phyloP scores from a whole-genome alignment of 2,888 invertebrate species.

The Galeruca laticollis region DNA sequence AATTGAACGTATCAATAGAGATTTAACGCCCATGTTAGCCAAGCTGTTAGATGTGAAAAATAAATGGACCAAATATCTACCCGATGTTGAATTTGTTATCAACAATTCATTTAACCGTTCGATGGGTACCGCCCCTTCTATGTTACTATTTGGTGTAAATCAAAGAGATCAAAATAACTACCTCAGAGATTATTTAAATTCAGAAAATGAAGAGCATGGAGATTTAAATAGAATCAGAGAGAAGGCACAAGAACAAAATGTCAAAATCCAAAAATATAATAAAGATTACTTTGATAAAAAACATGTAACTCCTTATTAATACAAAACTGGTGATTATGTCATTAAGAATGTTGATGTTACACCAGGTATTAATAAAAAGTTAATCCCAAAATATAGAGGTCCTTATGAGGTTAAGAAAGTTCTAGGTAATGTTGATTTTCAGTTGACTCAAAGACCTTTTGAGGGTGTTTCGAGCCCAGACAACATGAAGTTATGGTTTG shows the following conservation, averaged over 20 bases:
- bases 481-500: constrained; percentile 38
- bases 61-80: constrained; percentile 2
- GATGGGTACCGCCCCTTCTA: constrained; percentile 47
- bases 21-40: no score
- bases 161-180: constrained; percentile 4
- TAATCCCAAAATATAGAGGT: constrained; percentile 48
- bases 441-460: constrained; percentile 41
- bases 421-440: constrained; percentile 47
- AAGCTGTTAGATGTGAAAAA: not conserved
- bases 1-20: no score
- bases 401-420: constrained; percentile 47
- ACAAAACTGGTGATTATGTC: constrained; percentile 45
- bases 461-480: constrained; percentile 33
- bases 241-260: constrained; percentile 5
- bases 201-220: constrained; percentile 1
- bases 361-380: constrained; percentile 33
- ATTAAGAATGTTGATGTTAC: constrained; percentile 24
- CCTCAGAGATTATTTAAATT: not conserved
- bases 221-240: constrained; percentile 4
- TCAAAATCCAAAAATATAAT: not conserved
- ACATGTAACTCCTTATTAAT: constrained; percentile 35
- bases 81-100: constrained; percentile 1
- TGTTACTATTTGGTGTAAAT: constrained; percentile 5
- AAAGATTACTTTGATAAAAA: constrained; percentile 30
- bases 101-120: not conserved